Percentiles rank a stretch among this genome's conserved stretches.
phyloP scores from a whole-genome alignment of 2,113 vertebrate species.

The Monopterus albus region DNA sequence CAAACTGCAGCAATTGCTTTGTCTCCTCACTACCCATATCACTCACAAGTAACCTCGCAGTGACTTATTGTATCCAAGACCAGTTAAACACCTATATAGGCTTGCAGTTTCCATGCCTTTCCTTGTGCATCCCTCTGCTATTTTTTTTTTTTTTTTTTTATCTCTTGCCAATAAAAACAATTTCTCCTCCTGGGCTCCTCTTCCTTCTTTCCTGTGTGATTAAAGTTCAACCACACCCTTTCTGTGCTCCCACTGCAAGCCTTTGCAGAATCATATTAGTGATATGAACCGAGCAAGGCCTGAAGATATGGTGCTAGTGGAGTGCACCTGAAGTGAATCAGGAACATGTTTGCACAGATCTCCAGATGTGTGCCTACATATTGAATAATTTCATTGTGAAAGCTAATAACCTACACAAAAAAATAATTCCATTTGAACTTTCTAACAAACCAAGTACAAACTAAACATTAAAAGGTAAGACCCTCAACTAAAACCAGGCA shows the following conservation, averaged over 20 bases:
- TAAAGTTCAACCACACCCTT: slow-evolving; percentile 41
- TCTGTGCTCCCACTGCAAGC: slow-evolving; percentile 4
- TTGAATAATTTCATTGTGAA: slow-evolving; percentile 11
- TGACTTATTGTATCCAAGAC: slow-evolving; percentile 1
- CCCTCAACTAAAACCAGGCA: neutral
- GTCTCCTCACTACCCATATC: neutral
- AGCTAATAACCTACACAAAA: slow-evolving; percentile 11
- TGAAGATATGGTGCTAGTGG: neutral
- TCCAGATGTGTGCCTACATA: neutral
- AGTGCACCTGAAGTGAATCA: slow-evolving; percentile 3
- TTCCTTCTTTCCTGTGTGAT: slow-evolving; percentile 37
- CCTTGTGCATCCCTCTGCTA: neutral
- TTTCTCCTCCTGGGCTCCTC: slow-evolving; percentile 26
- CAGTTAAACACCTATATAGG: neutral
- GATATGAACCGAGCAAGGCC: slow-evolving; percentile 26
- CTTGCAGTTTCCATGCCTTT: neutral
- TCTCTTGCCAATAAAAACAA: slow-evolving; percentile 47
- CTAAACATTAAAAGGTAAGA: slow-evolving; percentile 11
- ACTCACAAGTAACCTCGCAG: neutral
- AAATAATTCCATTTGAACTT: slow-evolving; percentile 18
- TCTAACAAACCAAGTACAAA: neutral
- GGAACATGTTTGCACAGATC: neutral
- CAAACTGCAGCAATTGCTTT: slow-evolving; percentile 2
- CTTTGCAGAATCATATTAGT: slow-evolving; percentile 44
- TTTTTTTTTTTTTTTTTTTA: slow-evolving; percentile 15